Base-by-base conservation (phyloP, 2,797 vertebrate genomes). In the Propithecus perrieri region DNA sequence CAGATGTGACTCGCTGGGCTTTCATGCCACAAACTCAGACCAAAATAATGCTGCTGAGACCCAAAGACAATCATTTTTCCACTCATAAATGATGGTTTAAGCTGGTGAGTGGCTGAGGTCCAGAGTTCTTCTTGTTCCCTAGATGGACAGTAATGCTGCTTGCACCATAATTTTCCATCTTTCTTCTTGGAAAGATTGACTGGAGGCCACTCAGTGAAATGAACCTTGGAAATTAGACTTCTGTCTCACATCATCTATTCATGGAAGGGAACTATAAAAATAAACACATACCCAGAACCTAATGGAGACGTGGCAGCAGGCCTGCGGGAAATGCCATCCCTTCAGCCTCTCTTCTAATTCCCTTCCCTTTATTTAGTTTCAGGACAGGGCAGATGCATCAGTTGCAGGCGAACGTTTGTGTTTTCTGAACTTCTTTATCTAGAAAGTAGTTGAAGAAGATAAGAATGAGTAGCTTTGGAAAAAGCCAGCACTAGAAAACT, bases 141-240 rank as follows among this genome's bases (percentile, higher is more conserved):
- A 33, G 14, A 91, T 86, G 50, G 61, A 86, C 14, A 55, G 24
- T 72, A 91, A 96, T 59, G 26, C 43, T 91, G 11, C 88, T 69
- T 84, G 35, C 33, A 53, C 50, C 57, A 57, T 80, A 92, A 91
- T 96, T 97, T 96, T 91, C 75, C 96, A 92, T 89, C 71, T 89
- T 91, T 91, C 72, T 95, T 97, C 69, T 93, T 92, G 95, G 94
- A 94, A 97, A 97, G 78, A 95, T 61, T 96, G 78, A 92, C 59
- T 57, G 2, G 20, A 80, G 67, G 85, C 63, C n/a, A n/a, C 89
- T 97, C 57, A 38, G n/a, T 92, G 96, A 97, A 97, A 89, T 88
- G 81, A 95, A 76, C n/a, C 18, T 96, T 97, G 86, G 90, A 97
- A 95, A 74, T 92, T 79, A 96, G 94, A 94, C 88, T 92, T 94